phyloP scores from a whole-genome alignment of 2,113 vertebrate species.

The Ptilonorhynchus violaceus region DNA sequence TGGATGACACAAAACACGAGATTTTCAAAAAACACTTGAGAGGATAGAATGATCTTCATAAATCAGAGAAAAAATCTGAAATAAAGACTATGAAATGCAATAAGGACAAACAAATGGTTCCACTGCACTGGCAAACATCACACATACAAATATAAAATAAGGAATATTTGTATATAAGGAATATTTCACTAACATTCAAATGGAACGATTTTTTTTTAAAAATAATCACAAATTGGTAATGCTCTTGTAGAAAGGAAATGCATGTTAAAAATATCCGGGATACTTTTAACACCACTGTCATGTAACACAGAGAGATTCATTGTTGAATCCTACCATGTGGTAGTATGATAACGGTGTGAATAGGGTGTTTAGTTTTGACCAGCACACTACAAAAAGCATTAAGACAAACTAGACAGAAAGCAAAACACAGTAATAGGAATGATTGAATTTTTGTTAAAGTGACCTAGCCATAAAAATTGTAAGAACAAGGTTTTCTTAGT shows the following conservation, averaged over 20 bases:
- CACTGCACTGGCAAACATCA: background rate
- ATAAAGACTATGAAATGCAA: background rate
- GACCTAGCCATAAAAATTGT: background rate
- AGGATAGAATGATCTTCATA: background rate
- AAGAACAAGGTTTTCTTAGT: background rate
- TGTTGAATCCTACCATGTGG: background rate
- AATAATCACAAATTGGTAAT: background rate
- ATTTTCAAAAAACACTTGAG: background rate
- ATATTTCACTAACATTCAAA: background rate
- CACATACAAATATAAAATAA: background rate
- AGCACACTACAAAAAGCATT: background rate
- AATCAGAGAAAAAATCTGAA: background rate
- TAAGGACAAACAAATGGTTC: background rate
- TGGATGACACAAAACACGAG: background rate
- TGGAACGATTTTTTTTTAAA: background rate
- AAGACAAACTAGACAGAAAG: background rate
- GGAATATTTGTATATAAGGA: background rate
- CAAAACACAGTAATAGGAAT: background rate
- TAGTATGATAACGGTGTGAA: background rate
- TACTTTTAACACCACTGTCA: background rate
- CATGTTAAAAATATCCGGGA: background rate
- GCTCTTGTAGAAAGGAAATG: background rate
- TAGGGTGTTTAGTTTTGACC: background rate
- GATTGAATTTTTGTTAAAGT: background rate
- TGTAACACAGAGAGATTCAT: background rate